Conservation (phyloP, 2,797 vertebrate species). For the Lates japonicus region DNA sequence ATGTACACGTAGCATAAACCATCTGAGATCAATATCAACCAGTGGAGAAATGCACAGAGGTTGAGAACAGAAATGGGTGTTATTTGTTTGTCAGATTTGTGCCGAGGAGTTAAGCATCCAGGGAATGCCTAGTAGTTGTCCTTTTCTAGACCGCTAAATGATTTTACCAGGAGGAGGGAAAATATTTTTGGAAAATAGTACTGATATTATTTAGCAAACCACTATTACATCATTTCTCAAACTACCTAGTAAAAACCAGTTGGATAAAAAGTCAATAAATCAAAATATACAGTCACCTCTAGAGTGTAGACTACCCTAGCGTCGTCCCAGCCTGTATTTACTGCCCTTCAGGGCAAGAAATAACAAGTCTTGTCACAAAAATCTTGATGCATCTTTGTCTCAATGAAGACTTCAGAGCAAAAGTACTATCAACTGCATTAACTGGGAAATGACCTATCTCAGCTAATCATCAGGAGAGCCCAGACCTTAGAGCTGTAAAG, state of each 20-base stretch:
- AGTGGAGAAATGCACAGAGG: background rate
- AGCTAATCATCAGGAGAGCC: too few species aligned
- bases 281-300: background rate
- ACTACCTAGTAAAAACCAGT: background rate
- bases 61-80: background rate
- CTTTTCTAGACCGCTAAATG: fast-evolving
- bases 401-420: background rate
- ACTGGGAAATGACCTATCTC: background rate
- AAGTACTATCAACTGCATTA: background rate
- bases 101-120: background rate
- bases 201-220: background rate
- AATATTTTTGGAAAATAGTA: background rate
- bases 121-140: background rate
- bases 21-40: slow-evolving; percentile 7
- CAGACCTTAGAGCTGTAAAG: fast-evolving
- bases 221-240: background rate
- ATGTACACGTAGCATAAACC: slow-evolving; percentile 8
- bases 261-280: background rate
- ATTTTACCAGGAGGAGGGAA: background rate
- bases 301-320: background rate
- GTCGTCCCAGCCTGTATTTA: background rate
- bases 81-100: background rate
- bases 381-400: background rate
- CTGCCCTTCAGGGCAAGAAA: background rate
- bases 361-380: background rate